These are phyloP conservation scores for Mormyrops attenuatus DNA, from an alignment of 2,797 vertebrate genomes.

Conservation along the genomic window DNA sequence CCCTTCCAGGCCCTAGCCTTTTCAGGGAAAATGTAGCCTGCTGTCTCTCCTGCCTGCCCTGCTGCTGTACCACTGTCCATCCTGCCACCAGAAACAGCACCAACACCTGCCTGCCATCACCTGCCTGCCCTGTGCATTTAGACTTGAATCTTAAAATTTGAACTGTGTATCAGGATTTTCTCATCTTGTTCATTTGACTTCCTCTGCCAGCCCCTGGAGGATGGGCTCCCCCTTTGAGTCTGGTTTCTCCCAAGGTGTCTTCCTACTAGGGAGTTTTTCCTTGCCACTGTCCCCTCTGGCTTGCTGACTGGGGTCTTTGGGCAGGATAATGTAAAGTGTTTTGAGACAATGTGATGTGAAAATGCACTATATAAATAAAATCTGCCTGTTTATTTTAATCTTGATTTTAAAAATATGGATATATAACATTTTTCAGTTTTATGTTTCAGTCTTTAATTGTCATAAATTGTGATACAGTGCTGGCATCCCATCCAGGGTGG, in stretches of 20 bases:
- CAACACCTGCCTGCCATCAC: not conserved
- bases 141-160: not conserved
- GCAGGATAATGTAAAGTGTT: not conserved
- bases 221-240: not conserved
- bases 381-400: not conserved
- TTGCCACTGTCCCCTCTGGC: not conserved
- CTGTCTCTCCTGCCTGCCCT: not conserved
- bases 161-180: not conserved
- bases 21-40: not conserved
- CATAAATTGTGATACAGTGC: not conserved
- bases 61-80: not conserved
- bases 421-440: not conserved
- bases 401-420: not conserved
- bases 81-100: not conserved
- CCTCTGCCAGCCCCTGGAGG: not conserved
- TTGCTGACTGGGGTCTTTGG: not conserved
- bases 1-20: not conserved
- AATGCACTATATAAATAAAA: not conserved
- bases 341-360: not conserved
- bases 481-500: not conserved
- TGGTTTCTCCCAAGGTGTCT: not conserved
- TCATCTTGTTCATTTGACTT: not conserved
- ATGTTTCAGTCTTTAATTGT: not conserved
- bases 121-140: not conserved
- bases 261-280: not conserved